A percentile compares a stretch with the other conserved stretches of the same genome.
phyloP scores from a whole-genome alignment of 2,113 vertebrate species.

The Dolichallabes microphthalmus region DNA sequence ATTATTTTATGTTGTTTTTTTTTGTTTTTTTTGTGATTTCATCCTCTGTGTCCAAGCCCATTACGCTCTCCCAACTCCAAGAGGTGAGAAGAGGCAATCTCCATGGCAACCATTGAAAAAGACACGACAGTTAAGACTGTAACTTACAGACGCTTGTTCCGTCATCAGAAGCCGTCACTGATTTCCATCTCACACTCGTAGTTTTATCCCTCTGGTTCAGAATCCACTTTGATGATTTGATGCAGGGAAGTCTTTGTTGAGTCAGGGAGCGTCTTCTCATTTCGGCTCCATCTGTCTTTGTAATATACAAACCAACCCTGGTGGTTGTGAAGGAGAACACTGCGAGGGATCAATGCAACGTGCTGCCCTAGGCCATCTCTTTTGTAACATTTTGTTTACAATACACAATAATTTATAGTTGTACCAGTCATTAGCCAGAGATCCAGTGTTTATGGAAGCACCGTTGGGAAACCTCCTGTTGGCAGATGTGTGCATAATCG shows the following conservation, averaged over 20 bases:
- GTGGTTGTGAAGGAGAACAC: no score
- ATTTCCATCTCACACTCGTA: conserved; percentile 38
- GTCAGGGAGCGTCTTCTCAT: background rate
- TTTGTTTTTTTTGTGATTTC: conserved; percentile 51
- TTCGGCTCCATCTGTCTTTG: background rate
- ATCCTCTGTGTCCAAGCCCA: conserved; percentile 45
- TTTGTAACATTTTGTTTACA: background rate
- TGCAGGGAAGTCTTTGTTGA: conserved; percentile 2
- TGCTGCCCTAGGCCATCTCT: background rate
- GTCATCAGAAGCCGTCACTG: conserved; percentile 34
- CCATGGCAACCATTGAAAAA: conserved; percentile 71
- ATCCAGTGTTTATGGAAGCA: background rate
- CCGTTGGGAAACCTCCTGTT: background rate
- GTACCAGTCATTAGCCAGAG: background rate
- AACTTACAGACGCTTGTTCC: conserved; percentile 37
- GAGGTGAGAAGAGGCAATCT: conserved; percentile 52
- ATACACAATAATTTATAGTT: background rate
- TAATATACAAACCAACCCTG: background rate
- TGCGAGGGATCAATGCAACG: background rate
- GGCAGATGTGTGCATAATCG: background rate
- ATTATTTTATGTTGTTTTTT: no score
- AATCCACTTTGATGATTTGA: conserved; percentile 13
- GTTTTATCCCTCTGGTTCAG: conserved; percentile 21
- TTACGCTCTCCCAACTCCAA: conserved; percentile 43
- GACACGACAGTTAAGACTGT: conserved; percentile 59